Base-by-base conservation (phyloP, 2,888 invertebrate genomes). In the Andrena haemorrhoa region DNA sequence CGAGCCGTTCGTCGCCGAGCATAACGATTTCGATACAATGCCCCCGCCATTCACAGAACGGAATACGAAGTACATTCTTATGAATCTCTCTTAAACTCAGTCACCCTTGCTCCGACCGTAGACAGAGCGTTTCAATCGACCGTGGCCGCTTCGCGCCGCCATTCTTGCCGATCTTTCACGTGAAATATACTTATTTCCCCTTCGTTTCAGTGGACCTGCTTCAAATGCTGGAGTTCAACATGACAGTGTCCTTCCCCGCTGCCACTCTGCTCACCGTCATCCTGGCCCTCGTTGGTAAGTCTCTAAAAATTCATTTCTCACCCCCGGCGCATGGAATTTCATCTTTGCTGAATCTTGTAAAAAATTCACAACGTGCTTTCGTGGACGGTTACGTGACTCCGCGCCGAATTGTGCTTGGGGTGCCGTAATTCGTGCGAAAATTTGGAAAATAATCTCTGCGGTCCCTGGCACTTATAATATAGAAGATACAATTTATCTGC, bases 141-240 rank as follows among this genome's bases (percentile, higher is more conserved):
- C 35, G 60, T 7, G 12, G 51, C 10, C 4, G 33, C 7, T 47
- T 4, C 26, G 64, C 58, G 51, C 12, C n/a, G 49, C 51, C 10
- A n/a, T 16, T 31, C 49, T 26, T 23, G n/a, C 20, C 31, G 47
- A 29, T 74, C 64, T 72, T 73, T 74, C 79, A 79, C 60, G 65
- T 70, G 69, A 74, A 68, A 65, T 77, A 76, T 31, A 64, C 61
- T 29, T 81, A 49, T 84, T 69, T 91, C 90, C 86, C 83, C 75
- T 89, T 94, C 94, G 93, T 96, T 96, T 75, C 96, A 98, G 99
- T 99, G 93, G 99, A 99, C 94, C 95, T 99, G 75, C 96, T 99
- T 87, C 99, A 99, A 95, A 99, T 99, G 98, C 95, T 99, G 94
- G 99, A 99, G 95, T 98, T 98, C 95, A 99, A 99, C 95, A 97